phyloP scores from a whole-genome alignment of 2,797 vertebrate species.

The Loris lydekkerianus region DNA sequence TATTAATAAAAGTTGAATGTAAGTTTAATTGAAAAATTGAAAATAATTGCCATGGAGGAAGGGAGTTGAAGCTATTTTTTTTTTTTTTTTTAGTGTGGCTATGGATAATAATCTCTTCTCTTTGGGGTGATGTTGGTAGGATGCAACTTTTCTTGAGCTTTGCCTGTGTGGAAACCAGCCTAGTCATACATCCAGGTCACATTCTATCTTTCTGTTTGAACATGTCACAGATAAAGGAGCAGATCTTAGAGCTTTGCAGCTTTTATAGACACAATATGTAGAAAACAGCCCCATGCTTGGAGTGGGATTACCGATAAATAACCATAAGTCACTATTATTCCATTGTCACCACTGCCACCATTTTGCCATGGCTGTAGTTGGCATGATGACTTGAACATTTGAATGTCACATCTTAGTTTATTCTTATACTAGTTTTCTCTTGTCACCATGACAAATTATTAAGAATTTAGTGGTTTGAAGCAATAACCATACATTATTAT shows the following conservation, averaged over 20 bases:
- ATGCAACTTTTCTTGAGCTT: background rate
- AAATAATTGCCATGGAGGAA: constrained; percentile 59
- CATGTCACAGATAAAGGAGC: background rate
- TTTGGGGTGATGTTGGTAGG: background rate
- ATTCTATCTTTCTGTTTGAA: background rate
- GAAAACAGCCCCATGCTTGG: background rate
- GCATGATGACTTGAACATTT: background rate
- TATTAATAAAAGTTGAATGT: constrained; percentile 51
- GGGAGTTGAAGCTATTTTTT: background rate
- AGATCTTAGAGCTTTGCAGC: background rate
- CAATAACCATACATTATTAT: background rate
- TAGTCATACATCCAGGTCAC: background rate
- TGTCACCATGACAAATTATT: background rate
- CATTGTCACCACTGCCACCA: background rate
- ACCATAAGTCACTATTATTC: background rate
- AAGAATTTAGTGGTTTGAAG: background rate
- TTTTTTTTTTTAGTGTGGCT: background rate
- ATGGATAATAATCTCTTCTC: background rate
- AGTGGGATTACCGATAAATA: background rate
- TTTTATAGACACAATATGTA: background rate
- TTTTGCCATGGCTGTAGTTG: background rate
- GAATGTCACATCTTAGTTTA: background rate
- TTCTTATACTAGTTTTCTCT: background rate
- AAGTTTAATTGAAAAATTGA: constrained; percentile 21
- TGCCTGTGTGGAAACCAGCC: background rate